Base-by-base conservation (phyloP, 2,888 invertebrate genomes). In the Tiphia femorata region DNA sequence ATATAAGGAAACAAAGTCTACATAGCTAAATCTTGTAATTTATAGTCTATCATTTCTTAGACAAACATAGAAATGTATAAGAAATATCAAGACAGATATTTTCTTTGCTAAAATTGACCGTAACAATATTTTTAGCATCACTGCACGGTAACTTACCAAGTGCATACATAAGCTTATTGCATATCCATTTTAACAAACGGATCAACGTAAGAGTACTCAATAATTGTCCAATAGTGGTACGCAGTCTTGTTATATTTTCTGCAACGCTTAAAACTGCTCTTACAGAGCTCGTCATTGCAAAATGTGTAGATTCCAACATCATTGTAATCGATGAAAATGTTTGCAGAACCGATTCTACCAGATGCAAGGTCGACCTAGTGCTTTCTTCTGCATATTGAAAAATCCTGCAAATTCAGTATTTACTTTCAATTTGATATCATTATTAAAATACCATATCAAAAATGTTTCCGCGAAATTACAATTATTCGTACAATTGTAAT, bases 281-380 rank as follows among this genome's bases (percentile, higher is more conserved):
- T 81, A 98, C 98, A 0, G 98, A 97, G 82, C 94, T 97, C 16
- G 96, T 95, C 76, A 98, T 88, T 2, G 98, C 97, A 80, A 94
- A 94, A 83, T 96, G 97, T 38, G 98, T 97, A 17, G 97, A 97
- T 78, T 98, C 98, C 51, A 98, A 84, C 96, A 98, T 97, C 89
- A 96, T 94, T 2, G 97, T 94, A 2, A 98, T 90, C 47, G 98
- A 97, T 14, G 93, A 92, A 67, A 98, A 94, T 0, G 98, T 96
- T 69, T 92, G 90, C 1, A 97, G 95, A 16, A 97, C 86, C 47
- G 95, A 92, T 84, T 98, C 97, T 67, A 98, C 95, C 10, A 95
- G 96, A 76, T 97, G 93, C 83, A 98, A 98, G 5, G 98, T 95
- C 51, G 94, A 93, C 40, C 97, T 87, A 0, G 97, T 94, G 73